These are phyloP conservation scores for Polyommatus iphigenia DNA, from an alignment of 2,888 invertebrate genomes.

Conservation along the genomic window DNA sequence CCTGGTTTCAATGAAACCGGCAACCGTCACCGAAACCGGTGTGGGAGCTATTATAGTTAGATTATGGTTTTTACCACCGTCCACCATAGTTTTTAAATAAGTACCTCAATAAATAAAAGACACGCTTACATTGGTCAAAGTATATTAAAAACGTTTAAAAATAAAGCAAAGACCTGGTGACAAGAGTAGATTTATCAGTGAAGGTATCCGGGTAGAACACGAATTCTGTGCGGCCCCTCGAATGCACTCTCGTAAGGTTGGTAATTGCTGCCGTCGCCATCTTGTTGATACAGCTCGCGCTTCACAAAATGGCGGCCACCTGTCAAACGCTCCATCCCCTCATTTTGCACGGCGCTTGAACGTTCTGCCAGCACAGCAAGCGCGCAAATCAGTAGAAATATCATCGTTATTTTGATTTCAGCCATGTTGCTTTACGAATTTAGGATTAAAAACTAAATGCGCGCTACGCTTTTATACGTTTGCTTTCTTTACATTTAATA, in stretches of 20 bases:
- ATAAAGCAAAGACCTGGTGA: not conserved
- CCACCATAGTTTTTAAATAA: not conserved
- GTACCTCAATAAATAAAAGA: not conserved
- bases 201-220: slow-evolving; percentile 17
- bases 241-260: slow-evolving; percentile 19
- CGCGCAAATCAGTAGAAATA: slow-evolving; percentile 15
- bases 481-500: not conserved
- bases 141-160: slow-evolving; percentile 11
- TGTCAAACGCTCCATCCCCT: slow-evolving; percentile 38
- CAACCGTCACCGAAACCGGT: too few relatives aligned
- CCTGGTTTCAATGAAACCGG: too few relatives aligned
- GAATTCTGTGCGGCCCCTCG: slow-evolving; percentile 20
- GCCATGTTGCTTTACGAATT: not conserved
- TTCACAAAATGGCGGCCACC: slow-evolving; percentile 46
- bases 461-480: not conserved
- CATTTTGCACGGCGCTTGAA: not conserved
- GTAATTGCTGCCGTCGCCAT: not conserved
- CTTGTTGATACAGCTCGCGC: not conserved
- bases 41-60: too few relatives aligned
- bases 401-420: not conserved
- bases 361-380: slow-evolving; percentile 12
- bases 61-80: too few relatives aligned
- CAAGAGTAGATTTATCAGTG: not conserved
- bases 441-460: not conserved
- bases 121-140: not conserved